Evolutionary conservation across 2,888 invertebrate species (phyloP), one percentile per base, ranked within the genome.

Genomic region (Iphiclides podalirius): DNA sequence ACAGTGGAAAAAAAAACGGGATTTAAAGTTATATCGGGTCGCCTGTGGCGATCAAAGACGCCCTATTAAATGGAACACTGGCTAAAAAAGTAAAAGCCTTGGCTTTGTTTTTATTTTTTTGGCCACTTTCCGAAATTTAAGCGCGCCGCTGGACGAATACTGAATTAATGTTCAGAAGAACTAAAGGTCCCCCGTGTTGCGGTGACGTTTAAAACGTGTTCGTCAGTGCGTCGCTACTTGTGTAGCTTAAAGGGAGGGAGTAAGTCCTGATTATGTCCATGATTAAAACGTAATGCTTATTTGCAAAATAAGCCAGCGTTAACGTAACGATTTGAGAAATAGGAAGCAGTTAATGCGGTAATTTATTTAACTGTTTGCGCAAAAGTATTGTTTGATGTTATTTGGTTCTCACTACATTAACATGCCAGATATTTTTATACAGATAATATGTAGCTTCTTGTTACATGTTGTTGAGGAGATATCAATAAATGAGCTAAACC

Each of bases 41-140:
- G 41, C 28, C 12, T n/a, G 31, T 11, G 41, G 41, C 16, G 41
- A 41, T 41, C 41, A 41, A 41, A 41, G 40, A 8, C 14, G 12
- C 6, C 15, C 31, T 11, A 40, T 40, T 40, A 40, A 40, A 31
- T 6, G 31, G 28, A 31, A 40, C 40, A 40, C 31, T 14, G 16
- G 15, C 28, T 16, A 1, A 7, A 41, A 8, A 15, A 7, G 7
- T 40, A 15, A 20, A 26, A 41, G 17, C 40, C 31, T 31, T 31
- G 15, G 28, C 7, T 9, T 28, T 28, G 7, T 28, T 28, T 9
- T 28, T 9, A 9, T 4, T 20, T 20, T 20, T 20, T 20, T 20
- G 20, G 3, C 20, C 3, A 4, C 6, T 20, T 20, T 20, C 6
- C 6, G 20, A 20, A 20, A 6, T 20, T 20, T 20, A 3, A 6